Percentiles rank a stretch among this genome's conserved stretches.
Evolutionary conservation across 2,113 vertebrate genomes (phyloP).

Genomic region (Aramus guarauna): DNA sequence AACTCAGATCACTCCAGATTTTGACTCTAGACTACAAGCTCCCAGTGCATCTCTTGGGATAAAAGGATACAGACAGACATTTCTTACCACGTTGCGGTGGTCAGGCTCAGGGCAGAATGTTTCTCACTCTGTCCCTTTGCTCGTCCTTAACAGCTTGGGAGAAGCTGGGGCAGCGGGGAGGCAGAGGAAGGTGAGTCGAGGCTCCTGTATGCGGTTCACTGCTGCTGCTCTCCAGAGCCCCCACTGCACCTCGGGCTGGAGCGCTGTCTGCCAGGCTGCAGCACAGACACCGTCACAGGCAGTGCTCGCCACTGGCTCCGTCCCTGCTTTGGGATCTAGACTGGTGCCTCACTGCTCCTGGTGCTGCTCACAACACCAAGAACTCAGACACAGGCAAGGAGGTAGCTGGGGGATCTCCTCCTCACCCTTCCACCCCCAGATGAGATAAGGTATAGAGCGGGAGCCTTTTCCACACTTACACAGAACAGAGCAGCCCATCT

Average conservation of each 20-base stretch:
- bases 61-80: not conserved
- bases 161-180: not conserved
- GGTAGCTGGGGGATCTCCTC: not conserved
- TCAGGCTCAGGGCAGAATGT: not conserved
- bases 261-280: not conserved
- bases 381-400: not conserved
- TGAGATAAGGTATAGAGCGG: not conserved
- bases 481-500: not conserved
- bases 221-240: not conserved
- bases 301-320: fast-evolving
- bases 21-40: not conserved
- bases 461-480: not conserved
- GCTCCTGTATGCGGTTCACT: no score
- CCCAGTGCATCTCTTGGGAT: not conserved
- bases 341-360: fast-evolving
- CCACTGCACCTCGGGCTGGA: not conserved
- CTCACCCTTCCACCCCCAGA: not conserved
- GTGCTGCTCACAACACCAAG: not conserved
- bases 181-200: not conserved
- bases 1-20: not conserved
- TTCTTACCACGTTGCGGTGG: fast-evolving
- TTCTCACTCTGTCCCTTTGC: not conserved
- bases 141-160: not conserved
- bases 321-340: not conserved
- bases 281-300: fast-evolving